Base-by-base conservation (phyloP, 2,797 vertebrate genomes). In the Falco rusticolus region DNA sequence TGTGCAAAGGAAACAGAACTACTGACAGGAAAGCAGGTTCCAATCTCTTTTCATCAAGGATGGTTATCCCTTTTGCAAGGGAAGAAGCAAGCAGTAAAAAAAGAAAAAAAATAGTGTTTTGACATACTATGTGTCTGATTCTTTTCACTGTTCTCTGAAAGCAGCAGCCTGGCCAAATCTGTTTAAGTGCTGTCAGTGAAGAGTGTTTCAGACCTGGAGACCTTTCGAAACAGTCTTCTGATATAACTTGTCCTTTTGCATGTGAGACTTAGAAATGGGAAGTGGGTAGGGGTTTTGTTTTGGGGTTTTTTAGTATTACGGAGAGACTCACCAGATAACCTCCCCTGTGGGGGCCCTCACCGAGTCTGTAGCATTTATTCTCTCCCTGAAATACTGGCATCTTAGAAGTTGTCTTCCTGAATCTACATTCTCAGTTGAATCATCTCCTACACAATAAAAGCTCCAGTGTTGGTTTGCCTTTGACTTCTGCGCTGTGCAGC, bases 391-490 rank as follows among this genome's bases (percentile, higher is more conserved):
- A 94, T 34, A 56, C 39, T 34, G 69, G 29, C 25, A 69, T 85
- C 78, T 93, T 45, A 34, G 53, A 78, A 69, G 54, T 43, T 54
- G 65, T 83, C 84, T 95, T 94, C 87, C 89, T 93, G 77, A 69
- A 85, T 92, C 93, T 93, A 81, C 63, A 18, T 92, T 94, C 83
- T 33, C 34, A 20, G 41, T 76, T 89, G 76, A 80, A 16, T 94
- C 87, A 34, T 33, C 61, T 89, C 87, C 47, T 57, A 25, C 87
- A 60, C 76, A 63, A 94, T 93, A 53, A 96, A 97, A 96, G 93
- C 88, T 68, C 77, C 76, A 87, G 37, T 92, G 90, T 92, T 95
- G 91, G 37, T 56, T 69, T 28, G 16, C 24, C 45, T 92, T 57
- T 76, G 51, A 45, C 57, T 57, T 64, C 68, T 34, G 65, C 2